phyloP scores from a whole-genome alignment of 1,140 invertebrate species.

The Apis cerana region DNA sequence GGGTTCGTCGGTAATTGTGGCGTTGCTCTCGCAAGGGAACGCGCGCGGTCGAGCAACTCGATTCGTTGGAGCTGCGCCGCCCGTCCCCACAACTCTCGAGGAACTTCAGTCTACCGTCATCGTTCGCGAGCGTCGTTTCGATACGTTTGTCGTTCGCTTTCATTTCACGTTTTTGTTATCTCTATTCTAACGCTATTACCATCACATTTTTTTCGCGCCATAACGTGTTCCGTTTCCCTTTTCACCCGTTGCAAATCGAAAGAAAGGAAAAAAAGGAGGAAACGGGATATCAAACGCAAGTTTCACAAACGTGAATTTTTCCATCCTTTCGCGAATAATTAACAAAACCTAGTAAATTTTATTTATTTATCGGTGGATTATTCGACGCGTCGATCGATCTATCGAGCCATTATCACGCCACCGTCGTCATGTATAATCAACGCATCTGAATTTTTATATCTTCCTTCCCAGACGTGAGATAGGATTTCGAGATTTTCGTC shows the following conservation, averaged over 20 bases:
- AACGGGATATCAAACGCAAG: not conserved
- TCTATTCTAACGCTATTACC: too few species aligned
- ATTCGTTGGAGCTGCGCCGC: constrained; percentile 48
- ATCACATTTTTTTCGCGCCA: not conserved
- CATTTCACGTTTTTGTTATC: not conserved
- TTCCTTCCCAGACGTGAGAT: not conserved
- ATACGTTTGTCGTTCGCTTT: not conserved
- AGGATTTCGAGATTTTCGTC: not conserved
- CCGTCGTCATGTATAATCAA: not conserved
- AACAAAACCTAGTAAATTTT: not conserved
- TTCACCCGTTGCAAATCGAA: not conserved
- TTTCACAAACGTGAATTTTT: not conserved
- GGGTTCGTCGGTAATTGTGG: constrained; percentile 6
- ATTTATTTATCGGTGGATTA: not conserved
- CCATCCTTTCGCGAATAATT: not conserved
- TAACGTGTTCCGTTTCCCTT: not conserved
- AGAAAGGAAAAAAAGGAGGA: not conserved
- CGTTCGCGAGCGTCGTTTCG: constrained; percentile 51
- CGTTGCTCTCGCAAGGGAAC: not conserved
- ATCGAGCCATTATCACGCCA: not conserved
- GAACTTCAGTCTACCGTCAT: constrained; percentile 61
- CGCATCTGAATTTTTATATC: not conserved
- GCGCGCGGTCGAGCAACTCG: constrained; percentile 17
- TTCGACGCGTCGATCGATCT: not conserved
- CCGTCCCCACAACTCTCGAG: constrained; percentile 36